phyloP scores from a whole-genome alignment of 2,888 invertebrate genomes.

The Laspeyria flexula region DNA sequence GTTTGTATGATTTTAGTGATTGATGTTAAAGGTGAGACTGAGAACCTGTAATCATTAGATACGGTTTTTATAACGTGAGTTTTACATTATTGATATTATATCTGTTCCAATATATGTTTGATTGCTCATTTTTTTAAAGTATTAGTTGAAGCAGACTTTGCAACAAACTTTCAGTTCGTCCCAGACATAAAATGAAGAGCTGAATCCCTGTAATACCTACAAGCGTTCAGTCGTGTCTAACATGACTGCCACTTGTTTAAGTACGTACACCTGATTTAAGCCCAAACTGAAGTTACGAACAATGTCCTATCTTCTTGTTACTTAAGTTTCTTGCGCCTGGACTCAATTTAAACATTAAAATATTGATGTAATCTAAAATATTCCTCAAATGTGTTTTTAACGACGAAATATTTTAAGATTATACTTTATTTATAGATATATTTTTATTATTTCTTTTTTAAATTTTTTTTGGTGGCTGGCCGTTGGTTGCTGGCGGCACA shows the following conservation, averaged over 20 bases:
- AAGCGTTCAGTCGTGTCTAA: neutral
- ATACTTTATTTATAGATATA: too few species aligned
- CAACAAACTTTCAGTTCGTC: neutral
- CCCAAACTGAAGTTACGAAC: slow-evolving; percentile 22
- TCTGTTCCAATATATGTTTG: too few species aligned
- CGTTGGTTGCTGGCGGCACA: too few species aligned
- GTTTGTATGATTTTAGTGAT: slow-evolving; percentile 45
- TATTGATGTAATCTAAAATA: too few species aligned
- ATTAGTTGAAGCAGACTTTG: neutral
- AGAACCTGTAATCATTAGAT: neutral
- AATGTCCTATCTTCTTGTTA: slow-evolving; percentile 35
- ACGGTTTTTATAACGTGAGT: too few species aligned
- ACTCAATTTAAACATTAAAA: too few species aligned
- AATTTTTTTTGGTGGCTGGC: too few species aligned
- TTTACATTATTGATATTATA: too few species aligned
- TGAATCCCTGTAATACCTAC: neutral
- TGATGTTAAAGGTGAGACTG: slow-evolving; percentile 33
- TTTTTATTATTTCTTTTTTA: too few species aligned
- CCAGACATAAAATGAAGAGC: neutral
- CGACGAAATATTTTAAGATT: too few species aligned
- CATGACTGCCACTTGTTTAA: neutral
- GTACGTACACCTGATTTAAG: slow-evolving; percentile 8
- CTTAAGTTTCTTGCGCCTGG: slow-evolving; percentile 10
- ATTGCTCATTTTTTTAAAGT: too few species aligned
- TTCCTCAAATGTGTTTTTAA: too few species aligned